Evolutionary conservation across 1,140 invertebrate genomes (phyloP), one percentile per base, ranked within the genome.

Genomic region (Penaeus japonicus): DNA sequence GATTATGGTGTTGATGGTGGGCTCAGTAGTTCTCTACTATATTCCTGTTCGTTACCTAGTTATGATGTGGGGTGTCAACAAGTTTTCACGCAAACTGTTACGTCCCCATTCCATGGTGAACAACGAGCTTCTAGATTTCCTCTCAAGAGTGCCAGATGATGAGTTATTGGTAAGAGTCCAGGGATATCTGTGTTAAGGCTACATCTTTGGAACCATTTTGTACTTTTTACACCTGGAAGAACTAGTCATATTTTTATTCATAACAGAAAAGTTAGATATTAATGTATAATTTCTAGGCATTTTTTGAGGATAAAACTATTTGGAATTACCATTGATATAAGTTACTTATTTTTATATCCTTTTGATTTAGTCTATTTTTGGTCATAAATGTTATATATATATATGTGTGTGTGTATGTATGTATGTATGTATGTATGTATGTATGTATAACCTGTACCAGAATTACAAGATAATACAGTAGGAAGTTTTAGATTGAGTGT

Each of bases 61-160:
- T 22, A 95, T 99, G 94, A 94, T 95, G n/a, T 99, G 98, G 98
- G 99, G 98, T 92, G 94, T 99, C 32, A 98, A 99, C 93, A 99
- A 99, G 93, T 99, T 99, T 93, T 96, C 97, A 17, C 95, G 98
- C 89, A 97, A 98, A 93, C 94, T 99, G 84, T 92, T 99, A 57
- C 94, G 97, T 89, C 98, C 98, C 20, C 96, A 99, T 93, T 96
- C 96, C 22, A 96, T 99, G 92, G 97, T 97, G 22, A 99, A 99
- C 92, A 99, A 99, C 93, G 99, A 99, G 94, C 93, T 99, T 27
- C 93, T 99, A 85, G 98, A 99, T 93, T 96, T 99, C 91, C 93
- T 99, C 85, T 98, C 98, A 0, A 94, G 99, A 90, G 97, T 99
- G 83, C 98, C 98, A 30, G 98, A 98, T 92, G 97, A 99, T 92